Conservation (phyloP, 2,888 invertebrate species). For the Nebria brevicollis region DNA sequence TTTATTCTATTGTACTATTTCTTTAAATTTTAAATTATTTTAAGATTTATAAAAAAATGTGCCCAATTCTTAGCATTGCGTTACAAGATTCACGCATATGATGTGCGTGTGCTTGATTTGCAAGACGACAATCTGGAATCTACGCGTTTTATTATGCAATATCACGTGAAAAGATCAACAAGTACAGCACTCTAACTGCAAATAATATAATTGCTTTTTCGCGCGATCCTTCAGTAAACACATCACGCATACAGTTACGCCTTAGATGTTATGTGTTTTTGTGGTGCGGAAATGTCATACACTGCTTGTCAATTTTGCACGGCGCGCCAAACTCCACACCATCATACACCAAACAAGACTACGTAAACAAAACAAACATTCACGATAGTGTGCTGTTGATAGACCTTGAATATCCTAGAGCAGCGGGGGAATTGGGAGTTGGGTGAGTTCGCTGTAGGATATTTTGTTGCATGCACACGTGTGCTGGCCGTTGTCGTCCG, state of each 20-base stretch:
- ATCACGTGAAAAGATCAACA: neutral
- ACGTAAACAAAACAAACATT: neutral
- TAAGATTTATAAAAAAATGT: too few species aligned
- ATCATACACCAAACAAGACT: neutral
- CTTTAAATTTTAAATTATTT: too few species aligned
- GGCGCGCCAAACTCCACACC: neutral
- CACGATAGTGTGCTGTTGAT: neutral
- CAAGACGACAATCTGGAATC: neutral
- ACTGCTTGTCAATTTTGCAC: neutral
- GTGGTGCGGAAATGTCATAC: neutral
- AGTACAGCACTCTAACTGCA: neutral
- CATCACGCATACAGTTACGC: neutral
- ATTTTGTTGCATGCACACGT: neutral
- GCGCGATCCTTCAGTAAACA: slow-evolving; percentile 1
- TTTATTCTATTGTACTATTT: too few species aligned
- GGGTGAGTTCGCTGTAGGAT: neutral
- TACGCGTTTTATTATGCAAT: neutral
- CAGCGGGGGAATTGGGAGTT: neutral
- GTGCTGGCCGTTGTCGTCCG: neutral
- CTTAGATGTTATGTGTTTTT: neutral
- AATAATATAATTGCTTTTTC: neutral
- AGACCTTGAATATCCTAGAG: neutral
- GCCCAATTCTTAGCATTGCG: too few species aligned
- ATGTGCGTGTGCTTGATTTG: neutral
- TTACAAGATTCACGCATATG: too few species aligned